Percentiles rank a stretch among this genome's conserved stretches.
phyloP scores from a whole-genome alignment of 2,888 invertebrate genomes.

The Isoperla grammatica region DNA sequence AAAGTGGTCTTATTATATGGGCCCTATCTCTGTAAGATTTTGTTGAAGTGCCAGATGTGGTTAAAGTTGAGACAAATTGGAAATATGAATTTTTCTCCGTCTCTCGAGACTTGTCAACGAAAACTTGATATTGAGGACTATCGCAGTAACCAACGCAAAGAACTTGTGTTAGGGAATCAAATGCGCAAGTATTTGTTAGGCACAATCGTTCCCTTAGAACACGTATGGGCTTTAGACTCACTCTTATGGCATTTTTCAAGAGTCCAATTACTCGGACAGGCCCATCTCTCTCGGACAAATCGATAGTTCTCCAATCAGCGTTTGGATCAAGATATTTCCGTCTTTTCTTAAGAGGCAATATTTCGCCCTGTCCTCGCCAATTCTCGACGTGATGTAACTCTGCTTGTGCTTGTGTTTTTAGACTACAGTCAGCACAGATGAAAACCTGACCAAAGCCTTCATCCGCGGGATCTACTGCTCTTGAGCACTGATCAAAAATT shows the following conservation, averaged over 20 bases:
- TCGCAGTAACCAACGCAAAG: conserved; percentile 20
- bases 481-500: neutral
- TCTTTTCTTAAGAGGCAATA: conserved; percentile 18
- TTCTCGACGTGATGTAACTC: conserved; percentile 18
- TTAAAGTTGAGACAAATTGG: too few species aligned
- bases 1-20: too few species aligned
- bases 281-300: conserved; percentile 18
- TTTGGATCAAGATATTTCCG: conserved; percentile 22
- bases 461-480: neutral
- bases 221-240: conserved; percentile 19
- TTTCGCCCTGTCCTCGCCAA: conserved; percentile 26
- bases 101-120: neutral
- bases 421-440: too few species aligned
- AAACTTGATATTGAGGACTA: conserved; percentile 10
- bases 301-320: conserved; percentile 24
- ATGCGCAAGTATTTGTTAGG: conserved; percentile 21
- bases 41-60: too few species aligned
- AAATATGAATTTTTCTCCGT: too few species aligned
- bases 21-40: too few species aligned
- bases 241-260: conserved; percentile 15
- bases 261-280: neutral
- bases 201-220: conserved; percentile 13
- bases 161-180: conserved; percentile 19
- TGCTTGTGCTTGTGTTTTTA: conserved; percentile 9
- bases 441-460: neutral